Percentiles rank a stretch among this genome's conserved stretches.
Conservation (phyloP, 2,888 invertebrate genomes). For the Carterocephalus palaemon region DNA sequence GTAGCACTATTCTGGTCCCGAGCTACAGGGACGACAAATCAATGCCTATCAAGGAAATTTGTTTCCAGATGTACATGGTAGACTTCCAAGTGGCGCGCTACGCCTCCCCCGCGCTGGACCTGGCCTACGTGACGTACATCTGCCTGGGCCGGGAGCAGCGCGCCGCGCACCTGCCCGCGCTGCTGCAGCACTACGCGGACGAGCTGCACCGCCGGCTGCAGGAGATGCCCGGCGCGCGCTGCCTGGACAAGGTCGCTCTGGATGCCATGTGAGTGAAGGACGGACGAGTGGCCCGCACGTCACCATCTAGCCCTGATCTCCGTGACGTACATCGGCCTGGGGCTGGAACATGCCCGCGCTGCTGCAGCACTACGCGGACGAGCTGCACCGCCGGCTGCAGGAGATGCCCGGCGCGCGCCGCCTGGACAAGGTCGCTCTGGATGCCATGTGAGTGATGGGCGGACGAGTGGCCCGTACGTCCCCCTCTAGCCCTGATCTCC, state of each 20-base stretch:
- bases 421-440: too few relatives aligned
- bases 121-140: slow-evolving; percentile 82
- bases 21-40: too few relatives aligned
- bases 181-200: slow-evolving; percentile 80
- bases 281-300: too few relatives aligned
- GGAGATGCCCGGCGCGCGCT: slow-evolving; percentile 71
- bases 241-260: slow-evolving; percentile 70
- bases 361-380: too few relatives aligned
- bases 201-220: slow-evolving; percentile 78
- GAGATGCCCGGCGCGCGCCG: too few relatives aligned
- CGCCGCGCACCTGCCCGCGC: slow-evolving; percentile 74
- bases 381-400: too few relatives aligned
- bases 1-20: too few relatives aligned
- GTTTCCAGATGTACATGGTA: slow-evolving; percentile 80
- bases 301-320: too few relatives aligned
- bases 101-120: slow-evolving; percentile 83
- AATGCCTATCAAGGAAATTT: too few relatives aligned
- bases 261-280: slow-evolving; percentile 79
- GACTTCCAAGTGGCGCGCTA: slow-evolving; percentile 86
- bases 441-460: slow-evolving; percentile 84
- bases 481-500: slow-evolving; percentile 84
- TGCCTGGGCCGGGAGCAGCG: slow-evolving; percentile 82
- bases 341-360: too few relatives aligned
- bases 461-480: slow-evolving; percentile 85
- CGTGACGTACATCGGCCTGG: too few relatives aligned